Conservation (phyloP, 92 coral and sea anemone species). For the Epizoanthus illoricatus region DNA sequence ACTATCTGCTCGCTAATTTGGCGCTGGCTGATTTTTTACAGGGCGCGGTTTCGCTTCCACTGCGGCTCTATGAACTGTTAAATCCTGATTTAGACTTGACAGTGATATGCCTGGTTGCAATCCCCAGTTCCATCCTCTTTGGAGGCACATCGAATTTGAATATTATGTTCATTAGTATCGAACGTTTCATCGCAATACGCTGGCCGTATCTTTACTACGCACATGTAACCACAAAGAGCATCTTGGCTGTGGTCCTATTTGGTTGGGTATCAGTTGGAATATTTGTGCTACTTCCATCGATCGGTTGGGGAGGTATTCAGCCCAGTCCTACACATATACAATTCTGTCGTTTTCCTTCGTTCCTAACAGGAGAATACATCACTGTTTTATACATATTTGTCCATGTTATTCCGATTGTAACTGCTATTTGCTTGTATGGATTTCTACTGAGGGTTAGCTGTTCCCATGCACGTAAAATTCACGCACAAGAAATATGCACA, state of each 20-base stretch:
- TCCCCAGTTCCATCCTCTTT: conserved; percentile 62
- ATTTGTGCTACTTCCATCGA: conserved; percentile 55
- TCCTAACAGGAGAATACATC: conserved; percentile 53
- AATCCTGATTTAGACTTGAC: conserved; percentile 10
- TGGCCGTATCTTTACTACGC: conserved; percentile 69
- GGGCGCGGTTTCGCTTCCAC: conserved; percentile 69
- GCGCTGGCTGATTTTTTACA: conserved; percentile 75
- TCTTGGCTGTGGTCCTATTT: conserved; percentile 22
- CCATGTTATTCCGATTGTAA: conserved; percentile 62
- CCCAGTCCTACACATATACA: neutral
- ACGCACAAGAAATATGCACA: conserved; percentile 60
- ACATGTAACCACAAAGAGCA: conserved; percentile 42
- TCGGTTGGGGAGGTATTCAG: conserved; percentile 57
- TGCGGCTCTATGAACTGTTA: conserved; percentile 56
- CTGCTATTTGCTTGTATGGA: conserved; percentile 57
- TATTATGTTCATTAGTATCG: conserved; percentile 70
- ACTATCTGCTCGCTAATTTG: conserved; percentile 64
- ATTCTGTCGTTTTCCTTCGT: conserved; percentile 67
- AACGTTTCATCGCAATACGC: conserved; percentile 66
- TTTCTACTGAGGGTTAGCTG: conserved; percentile 73
- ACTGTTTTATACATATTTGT: conserved; percentile 49
- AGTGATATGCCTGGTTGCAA: conserved; percentile 51
- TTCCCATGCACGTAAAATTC: conserved; percentile 53
- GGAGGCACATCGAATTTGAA: conserved; percentile 76
- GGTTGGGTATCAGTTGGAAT: conserved; percentile 54